Base-by-base conservation (phyloP, 2,113 vertebrate genomes). In the Hirundichthys speculiger region DNA sequence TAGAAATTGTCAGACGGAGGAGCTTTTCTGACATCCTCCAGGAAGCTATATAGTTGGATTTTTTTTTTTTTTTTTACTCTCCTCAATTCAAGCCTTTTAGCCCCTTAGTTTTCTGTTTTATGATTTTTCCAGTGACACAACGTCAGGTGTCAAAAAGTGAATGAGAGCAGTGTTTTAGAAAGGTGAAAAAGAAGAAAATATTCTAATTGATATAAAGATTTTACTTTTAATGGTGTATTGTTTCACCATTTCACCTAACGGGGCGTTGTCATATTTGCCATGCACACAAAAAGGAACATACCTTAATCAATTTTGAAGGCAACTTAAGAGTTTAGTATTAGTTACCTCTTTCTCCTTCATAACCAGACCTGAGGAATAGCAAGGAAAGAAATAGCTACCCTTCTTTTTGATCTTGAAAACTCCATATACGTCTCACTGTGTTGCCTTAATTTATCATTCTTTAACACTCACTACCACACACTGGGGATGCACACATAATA, bases 11-110 rank as follows among this genome's bases (percentile, higher is more conserved):
- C 69, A 80, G 61, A 69, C 55, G 21, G 61, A 80, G 68, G 61
- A 73, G 58, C 66, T 78, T 68, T 65, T 78, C 74, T 87, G 74
- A 88, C 83, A 84, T 75, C 59, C 86, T 73, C 64, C 67, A 69
- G 64, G 75, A 73, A 80, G 72, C 74, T 69, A 66, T 58, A 18
- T 63, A 60, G 75, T 58, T 79, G 27, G 61, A 59, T 77, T 82
- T 45, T 53, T 57, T 74, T 79, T 52, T 52, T 57, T 40, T 41
- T 43, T 57, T 42, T 77, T 64, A 57, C 64, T 57, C 24, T 71
- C 45, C 27, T 62, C 13, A 60, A 71, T 77, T 77, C 55, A 73
- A 67, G 51, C 53, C 49, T 83, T 79, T 76, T 75, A 70, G 69
- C 54, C 67, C 55, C 2, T 4, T 62, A 64, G 47, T 73, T 70